phyloP scores from a whole-genome alignment of 1,140 invertebrate genomes.

The Anastatus disparis region DNA sequence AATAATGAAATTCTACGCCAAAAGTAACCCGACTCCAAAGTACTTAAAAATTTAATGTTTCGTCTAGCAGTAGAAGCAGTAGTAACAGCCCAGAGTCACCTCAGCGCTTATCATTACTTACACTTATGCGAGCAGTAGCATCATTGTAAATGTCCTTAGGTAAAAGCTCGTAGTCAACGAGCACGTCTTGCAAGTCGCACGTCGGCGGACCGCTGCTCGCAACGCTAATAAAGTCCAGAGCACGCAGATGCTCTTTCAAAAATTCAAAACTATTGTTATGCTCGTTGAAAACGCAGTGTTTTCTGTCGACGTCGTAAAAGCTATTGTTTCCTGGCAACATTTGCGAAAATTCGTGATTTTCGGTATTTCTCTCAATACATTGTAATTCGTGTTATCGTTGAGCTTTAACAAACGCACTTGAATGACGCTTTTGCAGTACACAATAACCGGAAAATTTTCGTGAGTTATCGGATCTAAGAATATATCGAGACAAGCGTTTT shows the following conservation, averaged over 20 bases:
- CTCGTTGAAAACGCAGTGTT: constrained; percentile 29
- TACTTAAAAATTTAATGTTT: no score
- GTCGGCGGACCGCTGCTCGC: neutral
- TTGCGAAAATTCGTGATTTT: constrained; percentile 34
- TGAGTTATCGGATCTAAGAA: neutral
- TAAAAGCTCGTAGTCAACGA: constrained; percentile 40
- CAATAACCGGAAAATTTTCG: constrained; percentile 15
- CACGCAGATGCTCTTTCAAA: neutral
- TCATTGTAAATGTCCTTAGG: constrained; percentile 19
- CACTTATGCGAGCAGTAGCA: constrained; percentile 7
- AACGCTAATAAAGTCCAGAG: constrained; percentile 15
- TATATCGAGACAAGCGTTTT: constrained; percentile 44
- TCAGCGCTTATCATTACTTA: constrained; percentile 36
- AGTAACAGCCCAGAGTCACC: no score
- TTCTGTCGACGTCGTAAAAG: constrained; percentile 30
- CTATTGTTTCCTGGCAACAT: constrained; percentile 41
- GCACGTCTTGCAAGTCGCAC: constrained; percentile 40
- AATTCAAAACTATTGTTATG: neutral
- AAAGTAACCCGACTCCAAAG: no score
- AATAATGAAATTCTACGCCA: no score
- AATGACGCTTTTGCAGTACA: constrained; percentile 39
- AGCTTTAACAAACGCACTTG: no score
- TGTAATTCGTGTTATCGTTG: neutral
- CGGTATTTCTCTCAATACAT: neutral
- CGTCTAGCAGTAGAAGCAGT: no score